A percentile compares a stretch with the other conserved stretches of the same genome.
phyloP scores from a whole-genome alignment of 2,797 vertebrate genomes.

The Premnoplex brunnescens region DNA sequence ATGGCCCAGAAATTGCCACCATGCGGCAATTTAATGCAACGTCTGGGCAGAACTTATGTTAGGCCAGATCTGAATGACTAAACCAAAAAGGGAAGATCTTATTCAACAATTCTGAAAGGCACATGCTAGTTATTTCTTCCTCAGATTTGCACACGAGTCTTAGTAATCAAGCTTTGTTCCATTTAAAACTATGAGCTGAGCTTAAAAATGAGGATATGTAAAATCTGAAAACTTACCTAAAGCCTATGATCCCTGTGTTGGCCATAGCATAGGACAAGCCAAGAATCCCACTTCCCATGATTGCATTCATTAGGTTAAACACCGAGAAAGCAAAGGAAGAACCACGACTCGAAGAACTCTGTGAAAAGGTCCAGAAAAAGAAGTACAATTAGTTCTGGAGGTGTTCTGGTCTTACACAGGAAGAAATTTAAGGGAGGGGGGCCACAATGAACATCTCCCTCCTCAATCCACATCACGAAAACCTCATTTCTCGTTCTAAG shows the following conservation, averaged over 20 bases:
- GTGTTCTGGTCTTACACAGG: background rate
- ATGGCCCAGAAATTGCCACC: conserved; percentile 46
- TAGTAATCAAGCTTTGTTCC: background rate
- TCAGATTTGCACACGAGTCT: background rate
- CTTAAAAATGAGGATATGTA: background rate
- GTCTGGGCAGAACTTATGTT: background rate
- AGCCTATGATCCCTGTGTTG: conserved; percentile 87
- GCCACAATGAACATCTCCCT: background rate
- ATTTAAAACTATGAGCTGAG: background rate
- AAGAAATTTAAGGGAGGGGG: background rate
- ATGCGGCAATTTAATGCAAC: background rate
- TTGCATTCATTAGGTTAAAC: conserved; percentile 95
- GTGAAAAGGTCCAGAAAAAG: background rate
- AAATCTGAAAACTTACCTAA: conserved; percentile 81
- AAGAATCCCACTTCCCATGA: conserved; percentile 95
- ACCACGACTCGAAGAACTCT: conserved; percentile 67
- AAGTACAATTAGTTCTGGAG: background rate
- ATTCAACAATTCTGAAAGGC: background rate
- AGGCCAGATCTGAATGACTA: background rate
- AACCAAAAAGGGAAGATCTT: background rate
- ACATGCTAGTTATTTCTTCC: background rate
- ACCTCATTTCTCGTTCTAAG: background rate
- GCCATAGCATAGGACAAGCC: conserved; percentile 93
- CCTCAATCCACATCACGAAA: background rate
- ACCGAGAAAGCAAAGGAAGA: conserved; percentile 88